Evolutionary conservation across 53 echinoderm and acorn worm species (phyloP).

Genomic region (Temnopleurus reevesii): DNA sequence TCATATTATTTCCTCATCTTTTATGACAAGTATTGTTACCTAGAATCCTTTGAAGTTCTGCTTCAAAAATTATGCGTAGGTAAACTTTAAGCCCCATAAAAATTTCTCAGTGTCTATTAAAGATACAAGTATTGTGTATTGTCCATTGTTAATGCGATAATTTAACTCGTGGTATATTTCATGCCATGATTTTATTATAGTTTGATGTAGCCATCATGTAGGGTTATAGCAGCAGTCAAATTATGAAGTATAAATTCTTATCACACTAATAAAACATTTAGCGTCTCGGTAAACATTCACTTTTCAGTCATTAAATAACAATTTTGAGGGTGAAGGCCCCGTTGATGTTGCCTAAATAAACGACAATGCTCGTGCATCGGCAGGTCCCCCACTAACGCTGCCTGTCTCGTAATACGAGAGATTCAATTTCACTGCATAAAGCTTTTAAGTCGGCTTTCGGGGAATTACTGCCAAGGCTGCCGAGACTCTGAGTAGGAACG

Average conservation of each 20-base stretch:
- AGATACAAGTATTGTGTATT: background rate
- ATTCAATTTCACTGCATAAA: constrained; percentile 48
- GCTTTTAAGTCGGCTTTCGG: constrained; percentile 52
- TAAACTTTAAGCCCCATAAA: constrained; percentile 28
- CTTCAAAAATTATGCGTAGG: background rate
- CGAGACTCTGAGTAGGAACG: background rate
- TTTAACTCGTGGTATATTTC: background rate
- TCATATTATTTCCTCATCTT: background rate
- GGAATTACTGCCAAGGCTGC: constrained; percentile 46
- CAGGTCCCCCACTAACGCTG: background rate
- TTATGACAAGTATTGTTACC: constrained; percentile 18
- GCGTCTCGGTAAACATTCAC: background rate
- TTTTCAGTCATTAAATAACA: background rate
- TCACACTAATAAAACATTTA: background rate
- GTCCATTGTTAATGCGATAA: background rate
- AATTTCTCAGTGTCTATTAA: background rate
- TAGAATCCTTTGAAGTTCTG: background rate
- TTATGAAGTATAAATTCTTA: background rate
- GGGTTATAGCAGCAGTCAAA: no score
- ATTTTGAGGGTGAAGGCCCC: background rate
- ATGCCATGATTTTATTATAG: background rate
- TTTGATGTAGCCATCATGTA: background rate
- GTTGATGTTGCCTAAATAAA: background rate
- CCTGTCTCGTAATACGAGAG: constrained; percentile 2
- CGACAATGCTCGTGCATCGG: background rate